phyloP scores from a whole-genome alignment of 1,140 invertebrate species.

The Hylaeus volcanicus region DNA sequence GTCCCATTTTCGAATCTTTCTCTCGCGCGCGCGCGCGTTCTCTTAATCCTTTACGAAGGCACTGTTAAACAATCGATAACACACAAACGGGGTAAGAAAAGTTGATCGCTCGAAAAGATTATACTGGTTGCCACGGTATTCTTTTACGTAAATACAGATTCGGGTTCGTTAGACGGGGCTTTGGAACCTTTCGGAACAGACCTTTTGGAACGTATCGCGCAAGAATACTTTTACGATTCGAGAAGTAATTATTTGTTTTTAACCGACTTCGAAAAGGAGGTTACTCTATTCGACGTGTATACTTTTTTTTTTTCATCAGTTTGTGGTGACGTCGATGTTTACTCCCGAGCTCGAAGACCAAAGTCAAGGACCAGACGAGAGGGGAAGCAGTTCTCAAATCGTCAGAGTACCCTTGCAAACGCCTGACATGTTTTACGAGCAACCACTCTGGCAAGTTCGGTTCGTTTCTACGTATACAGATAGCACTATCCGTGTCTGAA shows the following conservation, averaged over 20 bases:
- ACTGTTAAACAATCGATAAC: slow-evolving; percentile 9
- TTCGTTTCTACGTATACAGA: neutral
- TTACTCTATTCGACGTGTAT: no score
- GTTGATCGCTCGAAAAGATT: neutral
- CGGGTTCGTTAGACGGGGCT: neutral
- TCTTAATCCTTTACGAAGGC: slow-evolving; percentile 19
- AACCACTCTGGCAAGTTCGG: neutral
- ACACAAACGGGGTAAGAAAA: neutral
- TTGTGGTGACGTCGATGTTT: no score
- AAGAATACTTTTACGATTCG: slow-evolving; percentile 1
- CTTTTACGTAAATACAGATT: neutral
- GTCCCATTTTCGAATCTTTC: neutral
- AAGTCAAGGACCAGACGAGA: neutral
- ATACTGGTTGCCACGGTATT: neutral
- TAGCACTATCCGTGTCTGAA: slow-evolving; percentile 19
- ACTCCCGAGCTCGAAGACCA: no score
- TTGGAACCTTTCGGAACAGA: no score
- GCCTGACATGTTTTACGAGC: neutral
- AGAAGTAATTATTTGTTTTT: neutral
- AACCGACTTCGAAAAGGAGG: no score
- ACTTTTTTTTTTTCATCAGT: no score
- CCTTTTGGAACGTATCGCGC: neutral
- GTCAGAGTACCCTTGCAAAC: neutral
- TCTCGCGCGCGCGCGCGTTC: neutral
- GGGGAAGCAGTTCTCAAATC: neutral